Percentiles rank a stretch among this genome's conserved stretches.
phyloP scores from a whole-genome alignment of 2,113 vertebrate genomes.

The Notothenia coriiceps region DNA sequence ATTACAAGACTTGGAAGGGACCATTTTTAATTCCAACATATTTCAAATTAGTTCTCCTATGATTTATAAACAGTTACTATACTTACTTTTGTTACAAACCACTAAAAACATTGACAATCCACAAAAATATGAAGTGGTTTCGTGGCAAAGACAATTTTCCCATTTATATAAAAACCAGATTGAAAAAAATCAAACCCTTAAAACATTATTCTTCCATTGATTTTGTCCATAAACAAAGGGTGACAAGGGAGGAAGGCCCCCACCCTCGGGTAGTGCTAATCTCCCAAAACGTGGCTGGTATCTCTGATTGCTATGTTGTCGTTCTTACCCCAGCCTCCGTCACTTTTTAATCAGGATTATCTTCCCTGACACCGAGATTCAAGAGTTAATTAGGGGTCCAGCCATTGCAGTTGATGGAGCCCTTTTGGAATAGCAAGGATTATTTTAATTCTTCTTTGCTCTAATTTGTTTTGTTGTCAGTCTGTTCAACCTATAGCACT shows the following conservation, averaged over 20 bases:
- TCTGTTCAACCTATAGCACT: conserved; percentile 9
- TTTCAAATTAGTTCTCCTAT: not conserved
- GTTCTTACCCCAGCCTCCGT: conserved; percentile 56
- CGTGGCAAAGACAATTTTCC: conserved; percentile 16
- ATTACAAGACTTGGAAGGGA: not conserved
- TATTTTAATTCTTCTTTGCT: conserved; percentile 14
- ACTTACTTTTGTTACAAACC: not conserved
- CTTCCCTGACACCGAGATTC: conserved; percentile 61
- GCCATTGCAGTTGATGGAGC: conserved; percentile 48
- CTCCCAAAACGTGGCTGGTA: conserved; percentile 54
- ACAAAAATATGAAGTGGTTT: conserved; percentile 20
- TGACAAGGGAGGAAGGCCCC: conserved; percentile 25
- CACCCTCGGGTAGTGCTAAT: conserved; percentile 60
- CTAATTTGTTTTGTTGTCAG: conserved; percentile 30
- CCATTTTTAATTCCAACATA: not conserved
- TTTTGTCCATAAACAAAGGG: conserved; percentile 66
- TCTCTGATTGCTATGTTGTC: conserved; percentile 69
- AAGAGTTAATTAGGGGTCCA: conserved; percentile 68
- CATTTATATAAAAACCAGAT: not conserved
- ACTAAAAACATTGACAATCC: not conserved
- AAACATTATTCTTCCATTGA: conserved; percentile 32
- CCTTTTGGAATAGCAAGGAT: conserved; percentile 19
- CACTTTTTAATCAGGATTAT: conserved; percentile 83
- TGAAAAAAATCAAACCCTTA: conserved; percentile 15
- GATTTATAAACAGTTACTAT: not conserved